Conservation (phyloP, 2,113 vertebrate species). For the Phycodurus eques region DNA sequence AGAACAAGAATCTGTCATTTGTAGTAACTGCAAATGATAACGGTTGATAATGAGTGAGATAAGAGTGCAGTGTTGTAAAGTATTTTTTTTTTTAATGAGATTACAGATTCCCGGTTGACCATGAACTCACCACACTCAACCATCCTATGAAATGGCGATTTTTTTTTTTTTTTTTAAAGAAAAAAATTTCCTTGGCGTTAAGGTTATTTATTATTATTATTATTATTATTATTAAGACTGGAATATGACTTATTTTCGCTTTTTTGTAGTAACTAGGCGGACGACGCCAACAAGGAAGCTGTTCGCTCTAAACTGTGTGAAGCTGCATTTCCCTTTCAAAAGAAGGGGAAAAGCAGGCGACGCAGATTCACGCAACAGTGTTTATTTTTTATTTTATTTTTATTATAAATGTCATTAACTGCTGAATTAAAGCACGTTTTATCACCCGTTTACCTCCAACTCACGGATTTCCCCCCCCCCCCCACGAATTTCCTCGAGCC, state of each 20-base stretch:
- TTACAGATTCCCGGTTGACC: not conserved
- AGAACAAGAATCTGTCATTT: not conserved
- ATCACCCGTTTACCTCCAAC: not conserved
- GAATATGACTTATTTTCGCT: not conserved
- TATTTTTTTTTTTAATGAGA: not conserved
- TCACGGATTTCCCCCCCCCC: not conserved
- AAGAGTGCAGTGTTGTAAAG: not conserved
- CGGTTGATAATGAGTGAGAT: not conserved
- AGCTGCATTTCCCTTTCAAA: conserved; percentile 64
- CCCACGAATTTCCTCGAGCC: conserved; percentile 4
- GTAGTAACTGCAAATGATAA: not conserved
- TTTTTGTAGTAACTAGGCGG: not conserved
- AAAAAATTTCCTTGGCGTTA: not conserved
- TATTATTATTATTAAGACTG: no score
- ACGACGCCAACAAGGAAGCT: not conserved
- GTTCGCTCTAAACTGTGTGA: conserved; percentile 1
- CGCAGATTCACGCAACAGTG: conserved; percentile 6
- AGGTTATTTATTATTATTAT: not conserved
- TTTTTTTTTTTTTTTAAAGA: not conserved
- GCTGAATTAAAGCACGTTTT: not conserved
- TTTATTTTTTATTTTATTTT: not conserved
- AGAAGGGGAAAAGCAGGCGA: conserved; percentile 62
- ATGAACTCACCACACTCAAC: not conserved
- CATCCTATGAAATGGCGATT: not conserved
- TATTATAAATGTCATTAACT: not conserved